phyloP scores from a whole-genome alignment of 2,888 invertebrate genomes.

The Chymomyza procnemis region DNA sequence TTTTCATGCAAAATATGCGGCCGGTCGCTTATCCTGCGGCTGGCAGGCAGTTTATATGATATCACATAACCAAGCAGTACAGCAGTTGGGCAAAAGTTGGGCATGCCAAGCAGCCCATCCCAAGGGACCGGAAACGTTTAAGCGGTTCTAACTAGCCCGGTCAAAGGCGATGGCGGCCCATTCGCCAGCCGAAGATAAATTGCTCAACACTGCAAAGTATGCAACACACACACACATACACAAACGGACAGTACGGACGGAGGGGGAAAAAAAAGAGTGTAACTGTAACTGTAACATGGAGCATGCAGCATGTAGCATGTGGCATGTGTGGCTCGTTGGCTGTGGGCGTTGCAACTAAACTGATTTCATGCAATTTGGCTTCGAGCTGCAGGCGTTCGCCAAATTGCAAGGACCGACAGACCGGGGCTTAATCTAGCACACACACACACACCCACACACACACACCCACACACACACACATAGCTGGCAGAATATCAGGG shows the following conservation, averaged over 20 bases:
- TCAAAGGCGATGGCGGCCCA: not conserved
- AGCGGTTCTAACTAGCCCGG: slow-evolving; percentile 12
- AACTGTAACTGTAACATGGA: not conserved
- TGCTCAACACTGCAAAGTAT: slow-evolving; percentile 28
- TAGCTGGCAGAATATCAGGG: not conserved
- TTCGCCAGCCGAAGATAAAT: slow-evolving; percentile 64
- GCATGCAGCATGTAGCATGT: slow-evolving; percentile 19
- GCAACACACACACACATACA: slow-evolving; percentile 17
- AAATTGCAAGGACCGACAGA: not conserved
- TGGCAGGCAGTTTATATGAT: not conserved
- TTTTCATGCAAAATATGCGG: slow-evolving; percentile 55
- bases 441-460: not conserved
- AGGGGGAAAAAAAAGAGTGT: not conserved
- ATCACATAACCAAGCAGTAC: not conserved
- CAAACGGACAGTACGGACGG: slow-evolving; percentile 23
- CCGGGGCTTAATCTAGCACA: not conserved
- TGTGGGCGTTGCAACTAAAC: slow-evolving; percentile 59
- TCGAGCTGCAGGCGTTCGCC: slow-evolving; percentile 2
- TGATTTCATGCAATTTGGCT: slow-evolving; percentile 70
- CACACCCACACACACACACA: not conserved
- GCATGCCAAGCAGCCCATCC: not conserved
- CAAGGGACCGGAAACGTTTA: slow-evolving; percentile 58
- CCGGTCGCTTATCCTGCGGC: slow-evolving; percentile 1
- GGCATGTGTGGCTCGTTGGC: slow-evolving; percentile 4
- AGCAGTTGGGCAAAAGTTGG: not conserved